These are phyloP conservation scores for Synergus umbraculus DNA, from an alignment of 2,888 invertebrate genomes.

Conservation along the genomic window DNA sequence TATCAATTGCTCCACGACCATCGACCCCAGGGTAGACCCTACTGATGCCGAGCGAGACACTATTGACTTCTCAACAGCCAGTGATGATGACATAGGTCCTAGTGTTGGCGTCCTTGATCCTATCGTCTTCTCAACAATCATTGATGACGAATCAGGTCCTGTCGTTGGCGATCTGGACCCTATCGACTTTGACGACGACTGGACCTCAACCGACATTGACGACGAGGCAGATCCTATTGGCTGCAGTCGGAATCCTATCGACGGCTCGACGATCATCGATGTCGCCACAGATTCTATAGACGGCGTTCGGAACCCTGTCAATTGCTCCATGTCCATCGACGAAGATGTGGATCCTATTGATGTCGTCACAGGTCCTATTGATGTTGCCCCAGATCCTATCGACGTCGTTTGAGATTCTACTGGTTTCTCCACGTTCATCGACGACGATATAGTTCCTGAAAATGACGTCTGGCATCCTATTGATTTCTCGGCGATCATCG, in stretches of 20 bases:
- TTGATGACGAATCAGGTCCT: not conserved
- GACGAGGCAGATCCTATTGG: not conserved
- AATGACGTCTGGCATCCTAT: not conserved
- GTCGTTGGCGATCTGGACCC: not conserved
- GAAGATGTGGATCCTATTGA: not conserved
- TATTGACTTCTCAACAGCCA: no score
- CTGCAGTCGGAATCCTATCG: not conserved
- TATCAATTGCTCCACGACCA: not conserved
- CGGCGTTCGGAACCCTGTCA: not conserved
- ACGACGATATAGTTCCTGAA: not conserved
- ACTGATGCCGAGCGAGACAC: no score
- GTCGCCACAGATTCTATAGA: not conserved
- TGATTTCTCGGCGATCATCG: slow-evolving; percentile 63
- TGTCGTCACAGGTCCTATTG: not conserved
- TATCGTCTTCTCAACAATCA: not conserved
- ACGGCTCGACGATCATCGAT: not conserved
- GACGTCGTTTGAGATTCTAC: not conserved
- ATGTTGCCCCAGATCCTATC: not conserved
- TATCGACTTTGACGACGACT: not conserved
- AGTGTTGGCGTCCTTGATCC: not conserved
- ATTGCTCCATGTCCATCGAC: not conserved
- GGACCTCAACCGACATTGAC: not conserved
- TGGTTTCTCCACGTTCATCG: not conserved
- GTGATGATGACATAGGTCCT: not conserved
- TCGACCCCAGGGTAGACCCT: not conserved